These are phyloP conservation scores for Characodon lateralis DNA, from an alignment of 2,797 vertebrate species.

Conservation along the genomic window DNA sequence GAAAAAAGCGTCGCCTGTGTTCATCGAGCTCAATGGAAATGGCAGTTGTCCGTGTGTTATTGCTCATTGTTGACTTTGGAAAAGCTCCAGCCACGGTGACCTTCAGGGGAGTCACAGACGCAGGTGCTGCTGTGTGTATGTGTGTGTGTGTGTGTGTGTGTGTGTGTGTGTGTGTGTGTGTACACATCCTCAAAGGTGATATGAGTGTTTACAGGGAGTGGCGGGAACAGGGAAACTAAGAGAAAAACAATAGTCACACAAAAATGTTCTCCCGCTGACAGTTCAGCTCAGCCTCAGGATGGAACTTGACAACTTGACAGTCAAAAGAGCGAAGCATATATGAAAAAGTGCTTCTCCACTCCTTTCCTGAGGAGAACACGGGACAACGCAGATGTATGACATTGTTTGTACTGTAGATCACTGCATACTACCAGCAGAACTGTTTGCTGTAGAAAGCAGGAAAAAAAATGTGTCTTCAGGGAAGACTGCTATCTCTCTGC, in stretches of 20 bases:
- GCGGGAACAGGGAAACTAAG: slow-evolving; percentile 49
- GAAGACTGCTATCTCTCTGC: slow-evolving; percentile 13
- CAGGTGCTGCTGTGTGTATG: slow-evolving; percentile 36
- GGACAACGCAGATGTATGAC: background rate
- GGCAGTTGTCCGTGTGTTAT: slow-evolving; percentile 37
- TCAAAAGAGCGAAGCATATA: background rate
- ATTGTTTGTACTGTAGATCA: no score
- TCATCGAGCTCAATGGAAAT: slow-evolving; percentile 10
- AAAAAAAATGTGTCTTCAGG: slow-evolving; percentile 41
- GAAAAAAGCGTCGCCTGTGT: background rate
- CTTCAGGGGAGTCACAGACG: slow-evolving; percentile 61
- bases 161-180: background rate
- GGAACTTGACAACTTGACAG: background rate
- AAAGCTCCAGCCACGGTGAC: slow-evolving; percentile 48
- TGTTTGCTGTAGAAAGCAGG: slow-evolving; percentile 15
- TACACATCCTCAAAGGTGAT: slow-evolving; percentile 4
- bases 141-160: background rate
- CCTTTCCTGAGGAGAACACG: background rate
- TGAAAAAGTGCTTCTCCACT: background rate
- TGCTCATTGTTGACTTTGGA: slow-evolving; percentile 59
- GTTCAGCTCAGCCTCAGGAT: background rate
- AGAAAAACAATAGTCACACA: slow-evolving; percentile 4
- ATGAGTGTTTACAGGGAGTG: slow-evolving; percentile 37
- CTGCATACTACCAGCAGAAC: slow-evolving; percentile 23
- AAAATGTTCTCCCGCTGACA: slow-evolving; percentile 7